phyloP scores from a whole-genome alignment of 2,888 invertebrate genomes.

The Boloria selene region DNA sequence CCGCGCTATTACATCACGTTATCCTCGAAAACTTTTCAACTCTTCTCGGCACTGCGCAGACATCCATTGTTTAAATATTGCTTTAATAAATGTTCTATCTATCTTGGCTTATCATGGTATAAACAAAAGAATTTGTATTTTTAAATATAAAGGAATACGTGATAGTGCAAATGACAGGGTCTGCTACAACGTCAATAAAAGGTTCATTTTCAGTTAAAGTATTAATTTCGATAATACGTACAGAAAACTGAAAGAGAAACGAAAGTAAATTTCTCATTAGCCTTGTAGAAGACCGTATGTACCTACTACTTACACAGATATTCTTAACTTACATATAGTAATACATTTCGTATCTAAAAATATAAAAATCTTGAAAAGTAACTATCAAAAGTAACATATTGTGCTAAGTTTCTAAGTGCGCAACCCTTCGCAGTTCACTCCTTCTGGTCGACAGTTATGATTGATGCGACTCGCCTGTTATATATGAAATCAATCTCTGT shows the following conservation, averaged over 20 bases:
- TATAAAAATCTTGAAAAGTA: not conserved
- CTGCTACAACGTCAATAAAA: too few species aligned
- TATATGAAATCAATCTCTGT: slow-evolving; percentile 40
- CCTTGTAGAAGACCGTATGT: too few species aligned
- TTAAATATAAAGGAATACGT: too few species aligned
- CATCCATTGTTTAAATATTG: slow-evolving; percentile 13
- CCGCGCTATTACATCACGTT: slow-evolving; percentile 20
- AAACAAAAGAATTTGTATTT: too few species aligned
- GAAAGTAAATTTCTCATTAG: too few species aligned
- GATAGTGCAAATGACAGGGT: too few species aligned
- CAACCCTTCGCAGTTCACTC: slow-evolving; percentile 14
- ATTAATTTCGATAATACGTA: too few species aligned
- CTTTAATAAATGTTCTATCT: not conserved
- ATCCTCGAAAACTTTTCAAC: slow-evolving; percentile 17
- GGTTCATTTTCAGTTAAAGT: too few species aligned
- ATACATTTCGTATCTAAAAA: not conserved
- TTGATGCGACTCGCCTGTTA: slow-evolving; percentile 39
- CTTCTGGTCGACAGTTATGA: slow-evolving; percentile 36
- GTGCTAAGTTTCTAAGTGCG: slow-evolving; percentile 17
- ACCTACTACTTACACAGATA: too few species aligned
- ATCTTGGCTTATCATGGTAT: too few species aligned
- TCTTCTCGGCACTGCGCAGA: not conserved
- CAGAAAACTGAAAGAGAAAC: too few species aligned
- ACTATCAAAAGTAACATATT: slow-evolving; percentile 12
- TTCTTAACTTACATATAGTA: not conserved